Conservation (phyloP, 1,140 invertebrate species). For the Maniola jurtina region DNA sequence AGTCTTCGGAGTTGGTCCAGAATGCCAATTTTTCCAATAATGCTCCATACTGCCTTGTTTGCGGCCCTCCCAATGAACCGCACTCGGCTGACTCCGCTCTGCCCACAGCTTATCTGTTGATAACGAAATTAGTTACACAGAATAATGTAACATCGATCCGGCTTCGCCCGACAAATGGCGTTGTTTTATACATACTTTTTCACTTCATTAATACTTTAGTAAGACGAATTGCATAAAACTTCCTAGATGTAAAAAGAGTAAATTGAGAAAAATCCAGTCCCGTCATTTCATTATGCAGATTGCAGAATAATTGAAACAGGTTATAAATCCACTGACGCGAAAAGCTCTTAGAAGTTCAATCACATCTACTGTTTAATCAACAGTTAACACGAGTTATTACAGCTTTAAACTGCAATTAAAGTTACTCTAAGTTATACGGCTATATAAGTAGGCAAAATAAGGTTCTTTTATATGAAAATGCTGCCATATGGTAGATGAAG, state of each 20-base stretch:
- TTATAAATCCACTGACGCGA: conserved; percentile 38
- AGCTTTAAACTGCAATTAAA: conserved; percentile 18
- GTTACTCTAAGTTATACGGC: background rate
- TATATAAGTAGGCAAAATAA: background rate
- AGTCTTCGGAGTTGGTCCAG: conserved; percentile 17
- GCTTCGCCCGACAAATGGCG: conserved; percentile 25
- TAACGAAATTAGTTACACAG: conserved; percentile 66
- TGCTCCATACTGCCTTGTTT: conserved; percentile 39
- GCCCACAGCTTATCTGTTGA: conserved; percentile 70
- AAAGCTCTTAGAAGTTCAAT: conserved; percentile 34
- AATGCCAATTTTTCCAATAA: conserved; percentile 37
- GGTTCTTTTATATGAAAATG: background rate
- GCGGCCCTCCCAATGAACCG: conserved; percentile 46
- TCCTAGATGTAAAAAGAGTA: background rate
- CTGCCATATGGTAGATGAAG: conserved; percentile 30
- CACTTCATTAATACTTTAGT: background rate
- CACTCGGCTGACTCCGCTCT: conserved; percentile 43
- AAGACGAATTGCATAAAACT: background rate
- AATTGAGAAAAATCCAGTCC: conserved; percentile 20
- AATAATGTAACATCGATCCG: conserved; percentile 65
- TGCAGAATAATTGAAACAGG: conserved; percentile 16
- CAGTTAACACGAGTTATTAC: no score
- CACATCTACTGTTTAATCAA: no score
- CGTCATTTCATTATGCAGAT: conserved; percentile 52
- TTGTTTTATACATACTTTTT: conserved; percentile 11